Base-by-base conservation (phyloP, 92 coral and sea anemone species). In the Meandrina meandrites region DNA sequence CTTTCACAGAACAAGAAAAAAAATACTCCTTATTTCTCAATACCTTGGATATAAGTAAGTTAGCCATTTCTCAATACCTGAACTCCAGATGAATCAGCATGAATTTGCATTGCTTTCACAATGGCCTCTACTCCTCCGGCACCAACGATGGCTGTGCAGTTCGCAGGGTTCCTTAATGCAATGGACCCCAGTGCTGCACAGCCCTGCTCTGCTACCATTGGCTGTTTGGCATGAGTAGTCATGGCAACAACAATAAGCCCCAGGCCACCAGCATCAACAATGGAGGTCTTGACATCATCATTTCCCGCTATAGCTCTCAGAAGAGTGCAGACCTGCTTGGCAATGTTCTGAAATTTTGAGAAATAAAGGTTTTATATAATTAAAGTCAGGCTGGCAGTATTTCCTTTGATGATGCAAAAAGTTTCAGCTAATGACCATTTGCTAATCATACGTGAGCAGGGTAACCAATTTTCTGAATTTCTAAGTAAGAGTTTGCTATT, bases 171-270 rank as follows among this genome's bases (percentile, higher is more conserved):
- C 50, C 98, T 87, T 10, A 95, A 88, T 30, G 96, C 94, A 80
- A 95, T 93, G n/a, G 96, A 89, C 18, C 91, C 98, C 28, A 95
- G 84, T 31, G 96, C 98, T 60, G 89, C 94, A 87, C 98, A 95
- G 22, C 96, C 98, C 73, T 95, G 98, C 76, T 95, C 98, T 28
- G 96, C 96, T 7, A 95, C 96, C 48, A 81, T 86, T 47, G 98
- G 81, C 48, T 91, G 96, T 71, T 95, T 95, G 81, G 93, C 94
- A 76, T 95, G 98, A 35, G 91, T 91, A 22, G 92, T 81, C 96
- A 95, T 95, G 57, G 98, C 96, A 81, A 92, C 88, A 32, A 95
- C 89, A 72, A 95, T 91, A 21, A 95, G 90, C 36, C 75, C 88
- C 89, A 95, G 87, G 31, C 98, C 98, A 51, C 95, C 90, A 78